These are phyloP conservation scores for Plebejus anna DNA, from an alignment of 2,888 invertebrate genomes.

Conservation along the genomic window DNA sequence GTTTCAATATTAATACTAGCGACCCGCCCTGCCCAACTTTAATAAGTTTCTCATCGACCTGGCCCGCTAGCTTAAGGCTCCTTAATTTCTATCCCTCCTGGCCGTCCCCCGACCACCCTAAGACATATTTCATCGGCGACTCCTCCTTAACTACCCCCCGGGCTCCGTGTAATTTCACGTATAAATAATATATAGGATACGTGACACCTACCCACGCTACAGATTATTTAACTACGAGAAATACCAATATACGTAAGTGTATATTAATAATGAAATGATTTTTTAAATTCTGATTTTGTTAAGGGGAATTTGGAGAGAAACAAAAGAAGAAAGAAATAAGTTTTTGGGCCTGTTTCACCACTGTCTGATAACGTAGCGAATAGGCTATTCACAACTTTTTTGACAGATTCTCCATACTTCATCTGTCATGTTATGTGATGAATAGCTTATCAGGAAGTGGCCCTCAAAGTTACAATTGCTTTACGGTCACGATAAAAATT, in stretches of 20 bases:
- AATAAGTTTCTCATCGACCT: slow-evolving; percentile 65
- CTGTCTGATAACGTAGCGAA: too few relatives aligned
- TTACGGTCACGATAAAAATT: not conserved
- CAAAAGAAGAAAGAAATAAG: not conserved
- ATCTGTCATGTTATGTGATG: too few relatives aligned
- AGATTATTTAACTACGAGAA: not conserved
- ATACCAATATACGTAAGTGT: not conserved
- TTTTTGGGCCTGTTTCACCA: too few relatives aligned
- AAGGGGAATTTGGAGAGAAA: not conserved
- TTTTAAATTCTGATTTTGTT: not conserved
- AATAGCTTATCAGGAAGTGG: too few relatives aligned
- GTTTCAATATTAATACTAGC: slow-evolving; percentile 40
- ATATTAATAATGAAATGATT: not conserved
- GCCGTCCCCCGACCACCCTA: slow-evolving; percentile 50
- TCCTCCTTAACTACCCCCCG: slow-evolving; percentile 66
- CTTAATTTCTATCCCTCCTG: slow-evolving; percentile 54
- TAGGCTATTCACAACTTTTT: too few relatives aligned
- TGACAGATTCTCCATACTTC: too few relatives aligned
- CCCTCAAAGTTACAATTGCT: too few relatives aligned
- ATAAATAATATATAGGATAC: slow-evolving; percentile 69
- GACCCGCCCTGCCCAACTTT: slow-evolving; percentile 45
- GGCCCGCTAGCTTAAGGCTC: slow-evolving; percentile 68
- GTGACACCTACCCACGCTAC: slow-evolving; percentile 43
- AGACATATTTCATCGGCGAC: slow-evolving; percentile 78
- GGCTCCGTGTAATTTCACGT: slow-evolving; percentile 62